phyloP scores from a whole-genome alignment of 2,113 vertebrate genomes.

The Chaetops frenatus region DNA sequence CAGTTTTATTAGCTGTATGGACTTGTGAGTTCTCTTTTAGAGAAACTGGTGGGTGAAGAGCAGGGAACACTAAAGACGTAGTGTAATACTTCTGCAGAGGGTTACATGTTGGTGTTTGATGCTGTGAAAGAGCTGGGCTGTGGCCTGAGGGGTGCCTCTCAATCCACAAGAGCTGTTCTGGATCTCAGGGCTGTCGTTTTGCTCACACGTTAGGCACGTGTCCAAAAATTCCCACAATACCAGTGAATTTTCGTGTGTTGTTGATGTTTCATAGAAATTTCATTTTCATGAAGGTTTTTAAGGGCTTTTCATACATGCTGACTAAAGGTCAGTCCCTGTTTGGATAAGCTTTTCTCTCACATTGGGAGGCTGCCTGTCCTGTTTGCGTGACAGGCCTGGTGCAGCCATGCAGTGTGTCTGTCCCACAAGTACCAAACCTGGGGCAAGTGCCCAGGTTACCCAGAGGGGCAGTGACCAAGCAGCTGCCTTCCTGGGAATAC shows the following conservation, averaged over 20 bases:
- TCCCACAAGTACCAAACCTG: neutral
- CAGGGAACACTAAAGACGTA: neutral
- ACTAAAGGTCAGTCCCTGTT: neutral
- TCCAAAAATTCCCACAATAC: neutral
- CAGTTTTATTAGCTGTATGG: neutral
- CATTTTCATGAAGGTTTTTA: neutral
- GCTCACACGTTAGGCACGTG: neutral
- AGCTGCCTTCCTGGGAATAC: neutral
- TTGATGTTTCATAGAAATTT: neutral
- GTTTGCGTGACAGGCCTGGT: fast-evolving
- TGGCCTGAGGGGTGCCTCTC: neutral
- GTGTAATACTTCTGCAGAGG: neutral
- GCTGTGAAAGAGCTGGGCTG: fast-evolving
- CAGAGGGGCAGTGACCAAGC: neutral
- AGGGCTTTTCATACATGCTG: fast-evolving
- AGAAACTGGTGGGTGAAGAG: neutral
- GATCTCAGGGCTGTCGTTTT: fast-evolving
- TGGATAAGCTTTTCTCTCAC: neutral
- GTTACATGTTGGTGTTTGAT: neutral
- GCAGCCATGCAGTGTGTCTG: neutral
- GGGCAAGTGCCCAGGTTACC: fast-evolving
- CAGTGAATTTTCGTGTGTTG: neutral
- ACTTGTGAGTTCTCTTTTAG: neutral
- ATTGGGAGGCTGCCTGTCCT: fast-evolving
- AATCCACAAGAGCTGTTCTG: neutral